Evolutionary conservation across 2,113 vertebrate genomes (phyloP).

Genomic region (Eulemur macaco): DNA sequence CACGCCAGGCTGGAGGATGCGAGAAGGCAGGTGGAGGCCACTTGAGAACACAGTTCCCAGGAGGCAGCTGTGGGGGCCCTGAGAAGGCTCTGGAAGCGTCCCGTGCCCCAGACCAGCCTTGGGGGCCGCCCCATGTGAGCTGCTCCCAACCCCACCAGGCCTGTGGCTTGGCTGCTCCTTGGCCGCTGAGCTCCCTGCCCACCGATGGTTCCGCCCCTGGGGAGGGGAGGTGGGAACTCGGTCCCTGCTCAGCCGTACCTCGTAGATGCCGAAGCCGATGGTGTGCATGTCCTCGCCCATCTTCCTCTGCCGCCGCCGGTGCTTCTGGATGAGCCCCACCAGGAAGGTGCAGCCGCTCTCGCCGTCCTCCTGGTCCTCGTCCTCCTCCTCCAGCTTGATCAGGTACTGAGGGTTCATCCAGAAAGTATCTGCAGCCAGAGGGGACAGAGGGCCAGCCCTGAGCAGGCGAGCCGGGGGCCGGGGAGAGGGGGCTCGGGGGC

Average conservation of each 20-base stretch:
- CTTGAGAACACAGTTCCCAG: background rate
- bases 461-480: accelerated
- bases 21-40: background rate
- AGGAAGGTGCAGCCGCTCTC: slow-evolving; percentile 93
- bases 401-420: slow-evolving; percentile 96
- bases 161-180: background rate
- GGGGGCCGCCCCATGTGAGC: background rate
- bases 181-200: background rate
- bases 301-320: slow-evolving; percentile 91
- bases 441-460: background rate
- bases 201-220: background rate
- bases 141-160: background rate
- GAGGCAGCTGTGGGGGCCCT: background rate
- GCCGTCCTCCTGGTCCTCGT: slow-evolving; percentile 90
- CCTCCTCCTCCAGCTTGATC: slow-evolving; percentile 92
- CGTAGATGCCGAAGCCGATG: slow-evolving; percentile 95
- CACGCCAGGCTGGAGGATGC: background rate
- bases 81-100: too few species aligned
- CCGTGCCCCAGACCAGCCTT: background rate
- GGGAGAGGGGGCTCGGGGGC: background rate
- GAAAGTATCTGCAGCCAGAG: slow-evolving; percentile 89
- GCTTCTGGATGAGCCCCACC: slow-evolving; percentile 96
- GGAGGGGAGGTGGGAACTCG: background rate
- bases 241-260: slow-evolving; percentile 80
- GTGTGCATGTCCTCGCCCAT: slow-evolving; percentile 97